Evolutionary conservation across 2,113 vertebrate species (phyloP), one percentile per base, ranked within the genome.

Genomic region (Gallinago media): DNA sequence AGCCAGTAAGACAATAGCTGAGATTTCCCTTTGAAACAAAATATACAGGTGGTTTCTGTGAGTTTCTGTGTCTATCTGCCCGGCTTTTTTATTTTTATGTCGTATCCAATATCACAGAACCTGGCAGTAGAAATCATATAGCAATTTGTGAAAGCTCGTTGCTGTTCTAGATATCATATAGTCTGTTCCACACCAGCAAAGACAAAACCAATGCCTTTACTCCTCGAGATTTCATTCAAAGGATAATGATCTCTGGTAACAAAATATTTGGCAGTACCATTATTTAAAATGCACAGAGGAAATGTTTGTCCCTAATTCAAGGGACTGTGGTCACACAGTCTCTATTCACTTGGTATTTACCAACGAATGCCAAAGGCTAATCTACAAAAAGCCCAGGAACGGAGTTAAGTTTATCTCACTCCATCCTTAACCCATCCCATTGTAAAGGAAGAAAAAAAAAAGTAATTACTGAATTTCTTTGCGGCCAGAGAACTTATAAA

Each of bases 21-120:
- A 97, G 97, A 95, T 95, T 97, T 97, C 74, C 95, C 97, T 98
- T 98, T 98, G 98, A 98, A 98, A 98, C 96, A 93, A 97, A 98
- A 98, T 97, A 97, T 96, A 96, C 97, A 97, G 97, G 97, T 98
- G 94, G 97, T 97, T 98, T 98, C 97, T 94, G 55, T 96, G 95
- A 68, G 96, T 97, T 96, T 94, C 95, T 97, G 95, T 81, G 92
- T 97, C 94, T 94, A 92, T 96, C 97, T 96, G 91, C 86, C 90
- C 8, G 14, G 94, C 97, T 97, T 94, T 96, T 97, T 98, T 95
- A 86, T 96, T 98, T 97, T 98, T 97, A 96, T 92, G 96, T 88
- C 29, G 96, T 96, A 97, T 98, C 98, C 93, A 55, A 94, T 98
- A 92, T 98, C 98, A 97, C 95, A 97, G 97, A 96, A 96, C 70